phyloP scores from a whole-genome alignment of 2,113 vertebrate species.

The Rhodinocichla rosea region DNA sequence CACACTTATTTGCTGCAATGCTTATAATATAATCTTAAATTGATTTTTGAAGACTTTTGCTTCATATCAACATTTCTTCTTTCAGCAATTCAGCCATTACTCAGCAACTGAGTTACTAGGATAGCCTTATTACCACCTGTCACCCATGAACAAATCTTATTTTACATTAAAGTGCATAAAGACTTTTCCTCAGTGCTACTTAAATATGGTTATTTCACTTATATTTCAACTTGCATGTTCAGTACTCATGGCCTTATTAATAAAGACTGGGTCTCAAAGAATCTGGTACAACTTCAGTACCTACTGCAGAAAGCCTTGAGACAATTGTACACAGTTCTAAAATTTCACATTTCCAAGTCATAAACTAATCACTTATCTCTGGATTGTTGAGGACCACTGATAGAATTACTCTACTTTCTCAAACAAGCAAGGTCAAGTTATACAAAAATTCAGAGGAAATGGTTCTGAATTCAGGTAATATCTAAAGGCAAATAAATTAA shows the following conservation, averaged over 20 bases:
- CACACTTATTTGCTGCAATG: slow-evolving; percentile 29
- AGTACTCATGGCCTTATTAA: background rate
- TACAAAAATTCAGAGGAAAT: background rate
- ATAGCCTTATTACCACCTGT: background rate
- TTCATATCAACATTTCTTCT: background rate
- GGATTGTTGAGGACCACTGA: background rate
- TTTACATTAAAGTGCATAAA: slow-evolving; percentile 27
- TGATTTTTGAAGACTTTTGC: background rate
- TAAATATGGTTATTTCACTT: background rate
- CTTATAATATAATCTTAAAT: background rate
- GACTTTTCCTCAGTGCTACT: background rate
- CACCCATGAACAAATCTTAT: background rate
- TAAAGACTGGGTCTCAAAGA: background rate
- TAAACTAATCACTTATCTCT: background rate
- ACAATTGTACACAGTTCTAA: background rate
- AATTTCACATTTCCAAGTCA: background rate
- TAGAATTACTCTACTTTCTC: background rate
- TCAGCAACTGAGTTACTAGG: background rate
- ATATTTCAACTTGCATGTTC: background rate
- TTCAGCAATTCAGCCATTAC: background rate
- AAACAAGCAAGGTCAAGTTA: background rate
- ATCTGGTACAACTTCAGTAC: background rate
- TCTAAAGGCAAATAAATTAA: slow-evolving; percentile 74
- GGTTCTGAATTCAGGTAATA: slow-evolving; percentile 30
- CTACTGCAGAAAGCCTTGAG: background rate